These are phyloP conservation scores for Temnothorax curvispinosus DNA, from an alignment of 1,140 invertebrate species.

Conservation along the genomic window DNA sequence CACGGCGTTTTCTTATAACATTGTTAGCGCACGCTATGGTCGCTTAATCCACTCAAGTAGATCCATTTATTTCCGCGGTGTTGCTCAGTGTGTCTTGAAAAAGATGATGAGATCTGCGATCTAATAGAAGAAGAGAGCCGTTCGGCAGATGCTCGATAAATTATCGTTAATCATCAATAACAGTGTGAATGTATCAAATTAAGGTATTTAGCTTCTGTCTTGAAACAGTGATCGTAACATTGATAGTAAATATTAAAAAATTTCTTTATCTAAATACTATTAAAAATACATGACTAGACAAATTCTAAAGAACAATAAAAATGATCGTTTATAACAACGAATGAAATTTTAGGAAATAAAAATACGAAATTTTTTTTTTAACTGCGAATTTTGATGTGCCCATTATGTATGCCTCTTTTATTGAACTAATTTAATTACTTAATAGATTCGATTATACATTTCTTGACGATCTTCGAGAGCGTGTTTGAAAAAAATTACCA, in stretches of 20 bases:
- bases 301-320: background rate
- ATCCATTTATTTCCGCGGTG: slow-evolving; percentile 26
- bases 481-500: background rate
- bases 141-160: background rate
- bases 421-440: background rate
- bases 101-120: slow-evolving; percentile 1
- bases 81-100: background rate
- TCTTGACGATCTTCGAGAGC: background rate
- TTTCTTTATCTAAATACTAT: background rate
- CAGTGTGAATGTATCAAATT: background rate
- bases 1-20: slow-evolving; percentile 1
- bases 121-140: slow-evolving; percentile 2
- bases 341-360: background rate
- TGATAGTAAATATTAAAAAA: background rate
- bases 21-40: background rate
- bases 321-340: background rate
- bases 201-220: background rate
- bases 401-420: background rate
- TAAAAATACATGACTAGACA: background rate
- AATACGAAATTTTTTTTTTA: background rate
- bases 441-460: slow-evolving; percentile 1
- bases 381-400: background rate
- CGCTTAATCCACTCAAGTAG: background rate
- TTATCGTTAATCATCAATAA: slow-evolving; percentile 19
- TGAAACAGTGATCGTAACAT: background rate